A percentile compares a stretch with the other conserved stretches of the same genome.
Conservation (phyloP, 2,888 invertebrate genomes). For the Neocrepidodera transversa region DNA sequence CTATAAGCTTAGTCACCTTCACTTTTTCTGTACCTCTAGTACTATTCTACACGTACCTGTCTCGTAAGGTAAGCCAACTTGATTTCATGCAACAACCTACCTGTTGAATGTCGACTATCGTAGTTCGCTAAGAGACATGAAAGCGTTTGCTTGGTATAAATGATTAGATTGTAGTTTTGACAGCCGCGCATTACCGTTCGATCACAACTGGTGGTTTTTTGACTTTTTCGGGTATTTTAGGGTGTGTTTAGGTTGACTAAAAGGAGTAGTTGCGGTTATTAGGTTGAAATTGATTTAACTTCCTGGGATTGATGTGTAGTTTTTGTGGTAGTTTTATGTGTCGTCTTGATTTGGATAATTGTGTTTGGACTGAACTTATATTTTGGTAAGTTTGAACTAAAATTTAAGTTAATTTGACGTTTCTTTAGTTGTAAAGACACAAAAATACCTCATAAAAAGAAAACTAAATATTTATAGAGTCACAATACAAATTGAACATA, state of each 20-base stretch:
- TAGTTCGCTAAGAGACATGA: constrained; percentile 37
- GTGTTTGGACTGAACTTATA: too few relatives aligned
- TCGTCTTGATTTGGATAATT: background rate
- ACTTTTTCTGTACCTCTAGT: background rate
- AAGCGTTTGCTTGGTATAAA: constrained; percentile 21
- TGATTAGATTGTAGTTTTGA: background rate
- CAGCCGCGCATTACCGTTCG: background rate
- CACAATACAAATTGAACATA: too few relatives aligned
- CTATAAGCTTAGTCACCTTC: too few relatives aligned
- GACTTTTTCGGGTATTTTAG: background rate
- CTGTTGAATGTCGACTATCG: constrained; percentile 40
- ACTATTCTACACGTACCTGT: constrained; percentile 32
- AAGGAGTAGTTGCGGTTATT: background rate
- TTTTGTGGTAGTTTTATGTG: constrained; percentile 1
- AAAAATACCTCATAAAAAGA: too few relatives aligned
- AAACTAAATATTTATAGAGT: too few relatives aligned
- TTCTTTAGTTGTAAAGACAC: too few relatives aligned
- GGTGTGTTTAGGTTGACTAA: background rate
- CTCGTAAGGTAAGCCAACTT: constrained; percentile 35
- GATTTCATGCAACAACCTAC: constrained; percentile 38
- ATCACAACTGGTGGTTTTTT: background rate
- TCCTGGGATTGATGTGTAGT: background rate
- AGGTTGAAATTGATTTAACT: background rate
- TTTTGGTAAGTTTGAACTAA: too few relatives aligned
- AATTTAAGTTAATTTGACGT: too few relatives aligned